phyloP scores from a whole-genome alignment of 2,888 invertebrate genomes.

The Volucella zonaria region DNA sequence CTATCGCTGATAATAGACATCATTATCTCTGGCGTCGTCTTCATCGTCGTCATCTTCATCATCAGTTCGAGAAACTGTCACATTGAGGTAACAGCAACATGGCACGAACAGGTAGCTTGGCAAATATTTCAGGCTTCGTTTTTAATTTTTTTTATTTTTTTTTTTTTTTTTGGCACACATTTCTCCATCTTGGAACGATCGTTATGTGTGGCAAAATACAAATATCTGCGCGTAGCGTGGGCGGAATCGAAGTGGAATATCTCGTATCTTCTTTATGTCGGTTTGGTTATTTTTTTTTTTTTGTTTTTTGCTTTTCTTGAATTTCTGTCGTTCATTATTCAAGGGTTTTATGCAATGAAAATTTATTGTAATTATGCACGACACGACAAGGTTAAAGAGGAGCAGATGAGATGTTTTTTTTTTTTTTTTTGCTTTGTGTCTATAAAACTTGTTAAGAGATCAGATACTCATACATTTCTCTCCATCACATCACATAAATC shows the following conservation, averaged over 20 bases:
- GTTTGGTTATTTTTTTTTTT: constrained; percentile 1
- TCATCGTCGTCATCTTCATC: not conserved
- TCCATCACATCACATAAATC: constrained; percentile 8
- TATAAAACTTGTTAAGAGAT: constrained; percentile 35
- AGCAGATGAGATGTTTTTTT: constrained; percentile 13
- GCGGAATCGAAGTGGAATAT: constrained; percentile 58
- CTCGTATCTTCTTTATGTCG: constrained; percentile 41
- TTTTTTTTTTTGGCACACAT: constrained; percentile 31
- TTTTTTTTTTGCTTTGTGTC: not conserved
- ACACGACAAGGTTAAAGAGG: constrained; percentile 29
- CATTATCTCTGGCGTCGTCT: constrained; percentile 1
- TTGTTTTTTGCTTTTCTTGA: constrained; percentile 15
- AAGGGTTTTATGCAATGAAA: constrained; percentile 60
- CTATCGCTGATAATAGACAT: constrained; percentile 29
- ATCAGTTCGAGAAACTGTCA: constrained; percentile 48
- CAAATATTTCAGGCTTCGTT: not conserved
- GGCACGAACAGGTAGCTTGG: constrained; percentile 41
- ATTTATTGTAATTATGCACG: constrained; percentile 41
- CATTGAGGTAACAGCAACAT: constrained; percentile 40
- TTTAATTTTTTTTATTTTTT: not conserved
- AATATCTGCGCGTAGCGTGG: constrained; percentile 48
- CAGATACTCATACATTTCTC: not conserved
- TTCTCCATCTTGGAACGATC: constrained; percentile 14
- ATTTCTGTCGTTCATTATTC: constrained; percentile 41
- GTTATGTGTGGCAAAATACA: constrained; percentile 36